Evolutionary conservation across 2,797 vertebrate genomes (phyloP), one percentile per base, ranked within the genome.

Genomic region (Rhinophrynus dorsalis): DNA sequence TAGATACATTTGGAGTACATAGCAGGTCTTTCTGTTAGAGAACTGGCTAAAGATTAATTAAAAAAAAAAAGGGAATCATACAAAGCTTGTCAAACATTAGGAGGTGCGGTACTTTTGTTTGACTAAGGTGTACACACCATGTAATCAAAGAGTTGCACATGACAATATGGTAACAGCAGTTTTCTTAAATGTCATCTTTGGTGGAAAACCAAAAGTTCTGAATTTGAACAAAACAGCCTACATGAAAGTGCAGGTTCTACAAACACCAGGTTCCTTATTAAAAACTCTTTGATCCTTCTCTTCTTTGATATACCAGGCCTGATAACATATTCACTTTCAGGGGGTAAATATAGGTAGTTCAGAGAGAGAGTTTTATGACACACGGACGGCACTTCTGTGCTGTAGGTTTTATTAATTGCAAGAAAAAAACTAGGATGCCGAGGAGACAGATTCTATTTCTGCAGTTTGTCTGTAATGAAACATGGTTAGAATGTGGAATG

Each of bases 311-410:
- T 98, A 91, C 85, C 68, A 84, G 91, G 88, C 91, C 95, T 97
- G 95, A 99, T 99, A 96, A 98, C 96, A 94, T 98, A 99, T 99
- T 99, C 96, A 98, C 96, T 98, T 98, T 98, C 95, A 98, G 93
- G 91, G 84, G 92, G n/a, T 96, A 98, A 98, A 98, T 98, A 96
- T 95, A 98, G 94, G 95, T 98, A 96, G 95, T 96, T 97, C 95
- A 94, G 94, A 97, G 95, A 96, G 90, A 65, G 59, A 60, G 58
- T 70, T 93, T 91, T 92, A 87, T 92, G 94, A 95, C 95, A 95
- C 88, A 87, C 91, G 55, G 90, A 90, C 90, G 87, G 84, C 91
- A 86, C 90, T 91, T 90, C 90, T 90, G 79, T 88, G 83, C 79
- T 81, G 85, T 81, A 85, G 78, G 87, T 82, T 85, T 90, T 86